Evolutionary conservation across 1,140 invertebrate species (phyloP).

Genomic region (Mycetomoellerius zeteki): DNA sequence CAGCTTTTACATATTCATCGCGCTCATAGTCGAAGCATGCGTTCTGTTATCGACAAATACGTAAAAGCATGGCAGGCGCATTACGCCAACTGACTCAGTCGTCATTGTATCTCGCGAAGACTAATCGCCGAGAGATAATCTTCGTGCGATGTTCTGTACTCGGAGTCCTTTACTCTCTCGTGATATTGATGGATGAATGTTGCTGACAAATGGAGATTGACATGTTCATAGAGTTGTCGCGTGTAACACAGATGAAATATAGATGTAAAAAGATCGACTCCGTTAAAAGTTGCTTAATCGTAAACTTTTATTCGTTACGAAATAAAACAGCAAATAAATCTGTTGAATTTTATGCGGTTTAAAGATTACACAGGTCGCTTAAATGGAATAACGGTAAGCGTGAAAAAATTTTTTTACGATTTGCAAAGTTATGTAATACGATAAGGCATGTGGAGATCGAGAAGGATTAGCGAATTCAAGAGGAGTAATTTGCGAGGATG

Average conservation of each 20-base stretch:
- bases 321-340: neutral
- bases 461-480: slow-evolving; percentile 39
- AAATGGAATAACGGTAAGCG: slow-evolving; percentile 16
- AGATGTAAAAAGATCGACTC: slow-evolving; percentile 33
- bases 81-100: slow-evolving; percentile 52
- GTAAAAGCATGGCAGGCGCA: slow-evolving; percentile 32
- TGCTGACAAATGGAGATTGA: slow-evolving; percentile 62
- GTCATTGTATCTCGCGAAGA: slow-evolving; percentile 56
- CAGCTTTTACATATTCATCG: slow-evolving; percentile 61
- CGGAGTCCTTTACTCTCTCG: slow-evolving; percentile 48
- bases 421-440: neutral
- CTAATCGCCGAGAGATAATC: slow-evolving; percentile 59
- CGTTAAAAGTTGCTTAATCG: neutral
- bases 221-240: slow-evolving; percentile 58
- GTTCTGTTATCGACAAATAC: slow-evolving; percentile 58
- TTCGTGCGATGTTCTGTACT: slow-evolving; percentile 22
- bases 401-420: neutral
- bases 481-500: slow-evolving; percentile 47
- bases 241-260: slow-evolving; percentile 32
- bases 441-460: slow-evolving; percentile 9
- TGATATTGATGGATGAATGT: slow-evolving; percentile 56
- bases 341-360: neutral
- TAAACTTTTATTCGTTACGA: neutral
- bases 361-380: neutral
- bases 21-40: slow-evolving; percentile 9